Percentiles rank a stretch among this genome's conserved stretches.
Conservation (phyloP, 2,113 vertebrate genomes). For the Marmota flaviventris region DNA sequence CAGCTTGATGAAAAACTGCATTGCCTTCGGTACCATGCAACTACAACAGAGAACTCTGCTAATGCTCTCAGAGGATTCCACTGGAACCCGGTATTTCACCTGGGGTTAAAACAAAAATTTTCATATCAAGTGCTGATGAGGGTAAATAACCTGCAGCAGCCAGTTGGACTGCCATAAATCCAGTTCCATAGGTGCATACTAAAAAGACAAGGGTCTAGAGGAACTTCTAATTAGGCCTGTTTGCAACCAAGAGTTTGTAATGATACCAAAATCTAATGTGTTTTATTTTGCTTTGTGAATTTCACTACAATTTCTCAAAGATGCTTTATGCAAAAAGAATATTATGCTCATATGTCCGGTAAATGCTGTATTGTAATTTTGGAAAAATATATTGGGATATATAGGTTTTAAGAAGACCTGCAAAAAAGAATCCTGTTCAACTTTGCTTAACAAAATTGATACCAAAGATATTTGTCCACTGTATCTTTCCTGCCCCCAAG, state of each 20-base stretch:
- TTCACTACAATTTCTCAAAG: constrained; percentile 30
- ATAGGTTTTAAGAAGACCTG: not conserved
- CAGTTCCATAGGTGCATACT: fast-evolving
- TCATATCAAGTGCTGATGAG: not conserved
- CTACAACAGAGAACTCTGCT: not conserved
- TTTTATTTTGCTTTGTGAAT: not conserved
- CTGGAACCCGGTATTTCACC: not conserved
- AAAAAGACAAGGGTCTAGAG: fast-evolving
- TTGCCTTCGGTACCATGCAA: not conserved
- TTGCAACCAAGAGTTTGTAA: not conserved
- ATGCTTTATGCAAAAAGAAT: not conserved
- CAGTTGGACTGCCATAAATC: not conserved
- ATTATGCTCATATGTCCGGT: not conserved
- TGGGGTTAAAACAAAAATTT: not conserved
- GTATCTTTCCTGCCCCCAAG: not conserved
- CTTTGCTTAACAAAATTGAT: not conserved
- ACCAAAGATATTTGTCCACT: not conserved
- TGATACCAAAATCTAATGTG: not conserved
- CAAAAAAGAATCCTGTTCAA: not conserved
- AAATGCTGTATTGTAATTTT: not conserved
- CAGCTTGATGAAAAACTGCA: not conserved
- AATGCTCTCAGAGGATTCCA: not conserved
- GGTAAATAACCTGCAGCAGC: not conserved
- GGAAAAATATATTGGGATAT: not conserved
- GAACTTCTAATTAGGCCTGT: not conserved